A percentile compares a stretch with the other conserved stretches of the same genome.
These are phyloP conservation scores for Eidolon dupreanum DNA, from an alignment of 2,797 vertebrate species.

Conservation along the genomic window DNA sequence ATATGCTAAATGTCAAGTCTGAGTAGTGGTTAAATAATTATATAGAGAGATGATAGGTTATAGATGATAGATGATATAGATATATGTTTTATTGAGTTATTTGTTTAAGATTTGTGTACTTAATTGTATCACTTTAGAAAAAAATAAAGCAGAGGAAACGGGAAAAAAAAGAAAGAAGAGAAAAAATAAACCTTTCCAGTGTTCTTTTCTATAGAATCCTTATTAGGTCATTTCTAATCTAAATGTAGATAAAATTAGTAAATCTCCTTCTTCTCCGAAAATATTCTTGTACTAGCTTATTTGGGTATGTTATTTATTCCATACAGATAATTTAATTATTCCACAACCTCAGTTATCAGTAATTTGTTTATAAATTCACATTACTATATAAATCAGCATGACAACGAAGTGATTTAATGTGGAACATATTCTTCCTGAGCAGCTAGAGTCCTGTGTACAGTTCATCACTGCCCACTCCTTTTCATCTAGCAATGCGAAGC, in stretches of 20 bases:
- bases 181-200: not conserved
- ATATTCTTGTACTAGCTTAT: not conserved
- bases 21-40: not conserved
- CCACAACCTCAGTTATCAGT: not conserved
- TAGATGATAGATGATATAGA: too few species aligned
- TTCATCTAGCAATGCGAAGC: not conserved
- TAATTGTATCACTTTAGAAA: not conserved
- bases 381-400: not conserved
- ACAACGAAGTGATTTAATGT: not conserved
- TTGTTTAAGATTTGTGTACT: not conserved
- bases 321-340: slow-evolving; percentile 25
- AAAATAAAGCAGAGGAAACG: not conserved
- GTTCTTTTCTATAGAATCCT: not conserved
- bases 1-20: not conserved
- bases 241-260: not conserved
- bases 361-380: not conserved
- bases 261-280: not conserved
- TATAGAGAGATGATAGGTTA: too few species aligned
- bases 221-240: not conserved
- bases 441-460: not conserved
- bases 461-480: not conserved
- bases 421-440: not conserved
- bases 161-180: not conserved
- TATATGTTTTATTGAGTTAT: not conserved
- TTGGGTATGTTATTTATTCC: not conserved